phyloP scores from a whole-genome alignment of 2,888 invertebrate species.

The Mactromeris polynyma region DNA sequence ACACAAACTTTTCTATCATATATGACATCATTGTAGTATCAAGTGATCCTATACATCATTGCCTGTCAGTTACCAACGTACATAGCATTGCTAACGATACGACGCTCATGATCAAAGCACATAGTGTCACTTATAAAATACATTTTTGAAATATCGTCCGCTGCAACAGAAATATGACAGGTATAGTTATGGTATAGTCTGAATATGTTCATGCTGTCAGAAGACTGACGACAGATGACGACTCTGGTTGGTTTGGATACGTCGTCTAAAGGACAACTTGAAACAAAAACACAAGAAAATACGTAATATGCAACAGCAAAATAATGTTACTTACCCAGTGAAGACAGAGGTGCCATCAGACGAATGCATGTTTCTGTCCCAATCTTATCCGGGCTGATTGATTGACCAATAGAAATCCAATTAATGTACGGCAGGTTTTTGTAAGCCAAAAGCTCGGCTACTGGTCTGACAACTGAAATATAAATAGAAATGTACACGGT shows the following conservation, averaged over 20 bases:
- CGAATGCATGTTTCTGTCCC: constrained; percentile 77
- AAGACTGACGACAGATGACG: not conserved
- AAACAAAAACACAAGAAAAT: not conserved
- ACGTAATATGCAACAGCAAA: not conserved
- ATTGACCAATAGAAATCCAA: constrained; percentile 55
- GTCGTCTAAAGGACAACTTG: not conserved
- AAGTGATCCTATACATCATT: too few relatives aligned
- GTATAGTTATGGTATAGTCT: not conserved
- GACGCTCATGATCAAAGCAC: too few relatives aligned
- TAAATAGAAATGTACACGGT: too few relatives aligned
- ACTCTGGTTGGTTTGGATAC: not conserved
- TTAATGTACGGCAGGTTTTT: constrained; percentile 43
- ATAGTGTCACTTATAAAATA: not conserved
- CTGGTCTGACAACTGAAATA: constrained; percentile 45
- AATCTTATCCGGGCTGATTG: constrained; percentile 20
- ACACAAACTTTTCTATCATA: too few relatives aligned
- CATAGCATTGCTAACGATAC: too few relatives aligned
- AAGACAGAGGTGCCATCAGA: constrained; percentile 72
- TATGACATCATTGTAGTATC: too few relatives aligned
- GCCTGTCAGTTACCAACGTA: too few relatives aligned
- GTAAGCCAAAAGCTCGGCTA: constrained; percentile 49
- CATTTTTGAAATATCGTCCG: not conserved
- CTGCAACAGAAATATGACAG: not conserved
- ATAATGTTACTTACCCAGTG: constrained; percentile 72
- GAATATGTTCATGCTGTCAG: not conserved